phyloP scores from a whole-genome alignment of 2,888 invertebrate genomes.

The Amblyteles armatorius region DNA sequence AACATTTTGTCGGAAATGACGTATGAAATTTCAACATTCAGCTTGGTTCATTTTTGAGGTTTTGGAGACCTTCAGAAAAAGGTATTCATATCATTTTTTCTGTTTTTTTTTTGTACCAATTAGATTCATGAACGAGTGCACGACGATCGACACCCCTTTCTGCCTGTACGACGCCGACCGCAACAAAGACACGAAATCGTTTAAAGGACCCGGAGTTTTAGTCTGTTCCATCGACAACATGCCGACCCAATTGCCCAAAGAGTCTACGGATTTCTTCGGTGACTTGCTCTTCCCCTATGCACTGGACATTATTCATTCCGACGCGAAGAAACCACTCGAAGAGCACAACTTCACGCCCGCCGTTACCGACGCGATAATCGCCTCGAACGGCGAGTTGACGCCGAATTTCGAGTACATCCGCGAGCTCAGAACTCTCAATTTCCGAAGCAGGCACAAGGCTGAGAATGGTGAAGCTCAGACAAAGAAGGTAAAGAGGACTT shows the following conservation, averaged over 20 bases:
- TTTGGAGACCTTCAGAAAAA: background rate
- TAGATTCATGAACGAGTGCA: conserved; percentile 99
- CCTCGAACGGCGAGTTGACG: conserved; percentile 97
- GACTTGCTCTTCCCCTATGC: conserved; percentile 95
- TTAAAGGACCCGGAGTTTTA: conserved; percentile 97
- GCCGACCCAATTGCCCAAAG: conserved; percentile 99
- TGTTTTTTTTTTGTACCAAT: conserved; percentile 8
- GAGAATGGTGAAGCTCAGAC: conserved; percentile 87
- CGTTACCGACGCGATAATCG: conserved; percentile 95
- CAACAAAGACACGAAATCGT: conserved; percentile 98
- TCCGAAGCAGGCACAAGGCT: conserved; percentile 90
- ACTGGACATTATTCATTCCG: conserved; percentile 94
- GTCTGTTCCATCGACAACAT: conserved; percentile 99
- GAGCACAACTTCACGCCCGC: conserved; percentile 91
- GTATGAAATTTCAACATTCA: background rate
- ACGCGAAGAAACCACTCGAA: conserved; percentile 92
- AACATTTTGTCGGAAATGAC: background rate
- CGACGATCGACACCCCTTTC: conserved; percentile 99
- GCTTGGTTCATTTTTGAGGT: background rate
- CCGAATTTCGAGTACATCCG: conserved; percentile 97
- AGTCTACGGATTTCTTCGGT: conserved; percentile 99
- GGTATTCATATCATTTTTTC: conserved; percentile 1
- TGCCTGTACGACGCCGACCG: conserved; percentile 99
- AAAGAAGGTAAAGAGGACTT: conserved; percentile 85
- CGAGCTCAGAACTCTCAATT: conserved; percentile 91